Evolutionary conservation across 2,888 invertebrate genomes (phyloP).

Genomic region (Pyrochroa serraticornis): DNA sequence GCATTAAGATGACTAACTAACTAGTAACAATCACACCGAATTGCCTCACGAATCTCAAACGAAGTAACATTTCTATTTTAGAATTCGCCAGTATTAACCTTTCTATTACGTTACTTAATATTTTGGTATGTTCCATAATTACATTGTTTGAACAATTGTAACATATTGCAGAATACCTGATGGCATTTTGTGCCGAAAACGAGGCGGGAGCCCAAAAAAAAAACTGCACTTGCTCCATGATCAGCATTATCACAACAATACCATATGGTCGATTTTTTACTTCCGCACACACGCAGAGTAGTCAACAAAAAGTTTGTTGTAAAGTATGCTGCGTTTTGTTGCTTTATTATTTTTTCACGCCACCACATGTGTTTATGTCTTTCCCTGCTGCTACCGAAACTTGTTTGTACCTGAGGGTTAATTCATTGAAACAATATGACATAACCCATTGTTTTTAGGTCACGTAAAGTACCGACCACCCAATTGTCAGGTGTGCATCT

Average conservation of each 20-base stretch:
- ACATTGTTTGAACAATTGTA: slow-evolving; percentile 7
- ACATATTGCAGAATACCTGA: slow-evolving; percentile 2
- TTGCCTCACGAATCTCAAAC: slow-evolving; percentile 16
- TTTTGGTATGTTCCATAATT: slow-evolving; percentile 7
- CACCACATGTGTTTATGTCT: slow-evolving; percentile 15
- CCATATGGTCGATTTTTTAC: slow-evolving; percentile 36
- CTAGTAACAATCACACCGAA: slow-evolving; percentile 19
- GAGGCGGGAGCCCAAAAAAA: slow-evolving; percentile 36
- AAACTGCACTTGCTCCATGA: slow-evolving; percentile 35
- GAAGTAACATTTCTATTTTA: slow-evolving; percentile 23
- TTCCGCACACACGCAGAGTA: slow-evolving; percentile 41
- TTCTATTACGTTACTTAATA: slow-evolving; percentile 15
- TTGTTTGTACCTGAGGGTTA: not conserved
- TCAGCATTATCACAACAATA: slow-evolving; percentile 22
- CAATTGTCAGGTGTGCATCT: slow-evolving; percentile 16
- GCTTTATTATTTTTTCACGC: slow-evolving; percentile 16
- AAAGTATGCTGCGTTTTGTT: slow-evolving; percentile 14
- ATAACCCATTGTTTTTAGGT: slow-evolving; percentile 8
- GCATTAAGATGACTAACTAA: slow-evolving; percentile 24
- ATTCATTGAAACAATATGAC: slow-evolving; percentile 13
- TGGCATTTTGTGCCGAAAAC: slow-evolving; percentile 1
- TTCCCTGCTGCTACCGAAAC: not conserved
- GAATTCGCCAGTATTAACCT: slow-evolving; percentile 19
- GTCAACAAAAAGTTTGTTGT: slow-evolving; percentile 35
- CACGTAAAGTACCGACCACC: slow-evolving; percentile 6